Evolutionary conservation across 2,113 vertebrate species (phyloP), one percentile per base, ranked within the genome.

Genomic region (Riparia riparia): DNA sequence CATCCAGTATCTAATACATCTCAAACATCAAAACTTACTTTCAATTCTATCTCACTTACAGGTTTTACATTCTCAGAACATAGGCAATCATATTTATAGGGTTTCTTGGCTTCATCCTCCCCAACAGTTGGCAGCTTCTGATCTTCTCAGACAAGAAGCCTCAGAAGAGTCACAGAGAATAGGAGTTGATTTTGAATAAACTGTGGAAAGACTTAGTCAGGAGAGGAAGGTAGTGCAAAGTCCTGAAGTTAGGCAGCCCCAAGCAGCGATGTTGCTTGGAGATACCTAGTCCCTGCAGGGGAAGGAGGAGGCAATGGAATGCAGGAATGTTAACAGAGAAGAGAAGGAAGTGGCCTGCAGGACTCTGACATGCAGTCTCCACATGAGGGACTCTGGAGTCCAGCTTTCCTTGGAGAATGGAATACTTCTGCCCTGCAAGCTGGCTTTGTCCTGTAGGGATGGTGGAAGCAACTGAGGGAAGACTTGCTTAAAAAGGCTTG

Each of bases 41-140:
- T n/a, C n/a, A n/a, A n/a, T n/a, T n/a, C n/a, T n/a, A n/a, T n/a
- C n/a, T n/a, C n/a, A n/a, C n/a, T n/a, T n/a, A n/a, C n/a, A n/a
- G n/a, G n/a, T n/a, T n/a, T n/a, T n/a, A n/a, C n/a, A n/a, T n/a
- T n/a, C n/a, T n/a, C n/a, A n/a, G n/a, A n/a, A n/a, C n/a, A n/a
- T n/a, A n/a, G n/a, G n/a, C n/a, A n/a, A n/a, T n/a, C n/a, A n/a
- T n/a, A n/a, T n/a, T n/a, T n/a, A n/a, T n/a, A n/a, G n/a, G n/a
- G n/a, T n/a, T n/a, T n/a, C n/a, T n/a, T n/a, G n/a, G n/a, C n/a
- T n/a, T n/a, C n/a, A n/a, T n/a, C n/a, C n/a, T n/a, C n/a, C n/a
- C n/a, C n/a, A n/a, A n/a, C n/a, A n/a, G 69, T 69, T 91, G 81
- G 69, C 87, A 91, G 60, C 81, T 74, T 50, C n/a, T 81, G n/a